These are phyloP conservation scores for Pseudochromis fuscus DNA, from an alignment of 2,797 vertebrate genomes.

Conservation along the genomic window DNA sequence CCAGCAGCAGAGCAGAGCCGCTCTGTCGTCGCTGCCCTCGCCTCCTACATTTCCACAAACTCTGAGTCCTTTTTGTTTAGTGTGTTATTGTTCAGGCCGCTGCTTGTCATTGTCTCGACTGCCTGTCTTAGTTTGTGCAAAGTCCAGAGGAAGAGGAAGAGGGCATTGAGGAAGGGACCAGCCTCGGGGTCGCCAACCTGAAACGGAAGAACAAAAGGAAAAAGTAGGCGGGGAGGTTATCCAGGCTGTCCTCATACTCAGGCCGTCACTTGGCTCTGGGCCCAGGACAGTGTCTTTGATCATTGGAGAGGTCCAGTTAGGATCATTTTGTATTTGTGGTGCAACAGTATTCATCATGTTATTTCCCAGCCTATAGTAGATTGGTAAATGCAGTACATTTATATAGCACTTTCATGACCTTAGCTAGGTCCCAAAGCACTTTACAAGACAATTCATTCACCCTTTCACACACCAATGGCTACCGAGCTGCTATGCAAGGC, in stretches of 20 bases:
- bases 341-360: neutral
- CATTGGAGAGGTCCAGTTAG: neutral
- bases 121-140: conserved; percentile 39
- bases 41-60: neutral
- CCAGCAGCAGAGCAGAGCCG: neutral
- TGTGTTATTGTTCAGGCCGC: conserved; percentile 24
- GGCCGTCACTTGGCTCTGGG: neutral
- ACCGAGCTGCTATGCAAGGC: no score
- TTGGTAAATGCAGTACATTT: no score
- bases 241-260: conserved; percentile 29
- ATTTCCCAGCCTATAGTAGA: no score
- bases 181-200: conserved; percentile 29
- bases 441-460: no score
- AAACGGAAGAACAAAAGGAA: conserved; percentile 56
- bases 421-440: no score
- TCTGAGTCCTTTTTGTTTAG: conserved; percentile 6
- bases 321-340: conserved; percentile 11
- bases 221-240: conserved; percentile 16
- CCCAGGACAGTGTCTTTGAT: conserved; percentile 3
- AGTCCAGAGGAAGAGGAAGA: conserved; percentile 66
- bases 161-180: conserved; percentile 57
- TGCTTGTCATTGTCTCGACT: conserved; percentile 49
- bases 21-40: conserved; percentile 18
- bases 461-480: no score
- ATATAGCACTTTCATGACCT: no score